Evolutionary conservation across 2,888 invertebrate species (phyloP).

Genomic region (Xanthia togata): DNA sequence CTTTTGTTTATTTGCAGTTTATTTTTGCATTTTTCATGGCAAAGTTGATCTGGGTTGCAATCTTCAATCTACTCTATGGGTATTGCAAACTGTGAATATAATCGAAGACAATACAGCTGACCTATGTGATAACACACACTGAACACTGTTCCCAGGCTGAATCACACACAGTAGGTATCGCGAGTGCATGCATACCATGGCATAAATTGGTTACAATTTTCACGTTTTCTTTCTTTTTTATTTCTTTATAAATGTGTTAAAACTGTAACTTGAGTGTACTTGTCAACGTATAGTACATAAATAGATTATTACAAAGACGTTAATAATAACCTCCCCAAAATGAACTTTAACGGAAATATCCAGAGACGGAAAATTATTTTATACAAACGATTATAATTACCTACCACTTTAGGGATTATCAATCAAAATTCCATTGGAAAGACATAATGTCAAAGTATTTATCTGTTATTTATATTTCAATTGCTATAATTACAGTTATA

Average conservation of each 20-base stretch:
- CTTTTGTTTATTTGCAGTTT: conserved; percentile 37
- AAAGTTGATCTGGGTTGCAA: not conserved
- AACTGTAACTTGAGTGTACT: no score
- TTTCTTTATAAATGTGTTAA: no score
- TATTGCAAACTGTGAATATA: not conserved
- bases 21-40: conserved; percentile 8
- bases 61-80: not conserved
- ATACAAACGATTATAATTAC: conserved; percentile 20
- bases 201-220: no score
- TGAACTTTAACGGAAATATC: not conserved
- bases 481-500: conserved; percentile 46
- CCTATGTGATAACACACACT: not conserved
- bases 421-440: conserved; percentile 40
- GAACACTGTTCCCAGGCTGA: no score
- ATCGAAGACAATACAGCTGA: not conserved
- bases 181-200: no score
- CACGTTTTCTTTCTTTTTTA: no score
- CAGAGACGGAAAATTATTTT: not conserved
- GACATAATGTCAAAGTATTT: conserved; percentile 40
- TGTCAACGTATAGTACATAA: no score
- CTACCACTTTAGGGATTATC: conserved; percentile 1
- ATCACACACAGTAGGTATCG: no score
- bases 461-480: conserved; percentile 50
- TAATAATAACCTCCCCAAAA: not conserved
- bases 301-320: not conserved